Percentiles rank a stretch among this genome's conserved stretches.
Evolutionary conservation across 2,113 vertebrate species (phyloP).

Genomic region (Lagopus muta): DNA sequence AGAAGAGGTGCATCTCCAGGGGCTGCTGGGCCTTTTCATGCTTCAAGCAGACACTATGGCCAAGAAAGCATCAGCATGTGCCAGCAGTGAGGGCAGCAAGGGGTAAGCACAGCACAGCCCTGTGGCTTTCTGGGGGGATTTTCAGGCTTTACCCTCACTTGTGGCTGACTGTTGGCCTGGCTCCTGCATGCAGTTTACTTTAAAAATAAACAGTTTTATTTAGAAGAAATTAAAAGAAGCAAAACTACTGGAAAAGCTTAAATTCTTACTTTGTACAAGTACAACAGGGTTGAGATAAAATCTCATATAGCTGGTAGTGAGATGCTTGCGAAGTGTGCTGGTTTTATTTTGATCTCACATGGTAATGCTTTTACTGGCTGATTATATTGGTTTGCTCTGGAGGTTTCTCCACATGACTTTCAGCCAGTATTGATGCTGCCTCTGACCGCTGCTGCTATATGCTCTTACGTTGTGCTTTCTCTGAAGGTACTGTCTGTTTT

Average conservation of each 20-base stretch:
- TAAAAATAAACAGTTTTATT: neutral
- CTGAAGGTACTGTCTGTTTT: neutral
- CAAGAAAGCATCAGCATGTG: neutral
- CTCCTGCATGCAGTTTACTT: neutral
- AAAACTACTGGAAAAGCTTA: neutral
- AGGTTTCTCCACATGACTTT: neutral
- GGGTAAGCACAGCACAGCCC: too few species aligned
- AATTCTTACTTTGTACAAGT: rapidly evolving
- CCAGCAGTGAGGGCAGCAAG: neutral
- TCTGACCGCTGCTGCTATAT: neutral
- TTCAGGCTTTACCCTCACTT: neutral
- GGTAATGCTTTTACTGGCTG: neutral
- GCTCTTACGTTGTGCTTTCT: neutral
- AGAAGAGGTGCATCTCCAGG: neutral
- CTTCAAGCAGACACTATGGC: neutral
- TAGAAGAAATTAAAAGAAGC: neutral
- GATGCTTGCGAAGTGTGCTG: neutral
- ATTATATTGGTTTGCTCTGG: neutral
- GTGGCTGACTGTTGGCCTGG: neutral
- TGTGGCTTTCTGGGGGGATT: neutral
- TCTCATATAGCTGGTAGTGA: neutral
- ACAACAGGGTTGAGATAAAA: neutral
- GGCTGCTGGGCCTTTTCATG: neutral
- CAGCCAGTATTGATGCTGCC: neutral
- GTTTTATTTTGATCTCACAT: neutral